Evolutionary conservation across 2,888 invertebrate species (phyloP), one percentile per base, ranked within the genome.

Genomic region (Ectemnius lituratus): DNA sequence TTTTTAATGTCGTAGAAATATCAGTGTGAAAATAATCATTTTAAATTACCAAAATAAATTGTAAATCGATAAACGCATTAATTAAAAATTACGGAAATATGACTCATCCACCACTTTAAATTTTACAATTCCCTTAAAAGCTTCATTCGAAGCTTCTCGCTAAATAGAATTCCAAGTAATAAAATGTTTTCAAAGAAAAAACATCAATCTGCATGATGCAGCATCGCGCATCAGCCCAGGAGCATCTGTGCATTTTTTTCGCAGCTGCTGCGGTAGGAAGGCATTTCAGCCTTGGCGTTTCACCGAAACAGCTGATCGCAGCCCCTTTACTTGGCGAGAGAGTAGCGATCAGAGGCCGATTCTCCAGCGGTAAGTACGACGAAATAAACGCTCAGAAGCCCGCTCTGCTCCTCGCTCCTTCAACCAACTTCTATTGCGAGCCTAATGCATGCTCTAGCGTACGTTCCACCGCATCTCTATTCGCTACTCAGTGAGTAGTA

Each of bases 271-370:
- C 4, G 37, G 37, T 60, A 62, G 59, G 59, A 67, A 59, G 61
- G 45, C 52, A 58, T 62, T 68, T 49, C 67, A 78, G 72, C 64
- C 67, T 45, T 37, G 61, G 67, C 67, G 64, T 79, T 81, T 81
- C 67, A 23, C 62, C 76, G 76, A 75, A 84, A 84, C 83, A 84
- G 84, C 84, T 84, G 84, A 84, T 84, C 75, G 76, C 62, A 46
- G 79, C 81, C 84, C 79, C 76, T 84, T 82, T 79, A 81, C 82
- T 82, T 73, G 73, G 75, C 37, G 37, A 37, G 37, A 37, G 37
- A 28, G 62, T 71, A 66, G 59, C 60, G 62, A 77, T 72, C 60
- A 59, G 46, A 37, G 37, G 37, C 37, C 37, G 37, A 37, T 37
- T 37, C 37, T 37, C 37, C 37, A 37, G 37, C 37, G 37, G 37